Base-by-base conservation (phyloP, 2,797 vertebrate species). In the Triplophysa bombifrons region DNA sequence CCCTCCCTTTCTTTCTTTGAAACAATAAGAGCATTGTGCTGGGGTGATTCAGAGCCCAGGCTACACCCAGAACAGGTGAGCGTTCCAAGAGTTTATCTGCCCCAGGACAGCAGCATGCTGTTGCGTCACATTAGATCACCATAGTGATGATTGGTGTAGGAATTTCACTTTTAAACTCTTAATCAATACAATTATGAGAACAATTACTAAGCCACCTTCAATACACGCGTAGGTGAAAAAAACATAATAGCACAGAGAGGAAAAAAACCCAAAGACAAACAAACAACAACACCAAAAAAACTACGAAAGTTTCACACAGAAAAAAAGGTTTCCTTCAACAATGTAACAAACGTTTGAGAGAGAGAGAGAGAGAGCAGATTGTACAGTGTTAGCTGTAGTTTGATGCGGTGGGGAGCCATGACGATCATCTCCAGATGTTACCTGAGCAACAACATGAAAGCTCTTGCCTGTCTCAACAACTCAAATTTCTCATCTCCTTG, bases 21-120 rank as follows among this genome's bases (percentile, higher is more conserved):
- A 67, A 81, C 72, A 83, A 81, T 61, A 30, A 19, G 27, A n/a
- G 30, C 44, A 65, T 83, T 82, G 80, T 74, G 25, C 34, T 25
- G 4, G 16, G 1, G 22, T 83, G 79, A 81, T 75, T 81, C 84
- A 81, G 74, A 56, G 17, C 19, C 9, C 51, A n/a, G 73, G 50
- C 76, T 66, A 81, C 84, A 76, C 82, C 84, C 84, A 76, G 51
- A 74, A 76, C 69, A 80, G 84, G 73, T 73, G 60, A 78, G 27
- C 48, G 51, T 9, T 66, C 66, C 70, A 58, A 48, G 30, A 53
- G 27, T 71, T 55, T 46, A n/a, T 58, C 19, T 65, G 46, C 66
- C 63, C 63, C 20, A 51, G 46, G 66, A 80, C 56, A 55, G 16
- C 50, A 77, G 46, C 7, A 6, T 17, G 66, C 27, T 56, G 13